phyloP scores from a whole-genome alignment of 2,888 invertebrate genomes.

The Pantelozetes paolii region DNA sequence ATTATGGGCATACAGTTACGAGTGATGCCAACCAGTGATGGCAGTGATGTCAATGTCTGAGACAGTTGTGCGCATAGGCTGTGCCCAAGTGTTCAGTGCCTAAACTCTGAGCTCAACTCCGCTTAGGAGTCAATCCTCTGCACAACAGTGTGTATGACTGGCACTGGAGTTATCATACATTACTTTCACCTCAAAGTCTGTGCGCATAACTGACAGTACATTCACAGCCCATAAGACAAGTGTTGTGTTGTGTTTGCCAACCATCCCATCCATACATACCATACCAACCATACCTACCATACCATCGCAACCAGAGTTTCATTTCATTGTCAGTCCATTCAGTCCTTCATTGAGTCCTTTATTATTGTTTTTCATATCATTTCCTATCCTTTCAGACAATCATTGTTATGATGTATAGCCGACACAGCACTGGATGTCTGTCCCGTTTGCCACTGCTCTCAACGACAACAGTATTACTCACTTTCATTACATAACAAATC shows the following conservation, averaged over 20 bases:
- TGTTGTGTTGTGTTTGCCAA: constrained; percentile 17
- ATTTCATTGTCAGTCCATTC: constrained; percentile 17
- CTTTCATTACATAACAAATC: constrained; percentile 23
- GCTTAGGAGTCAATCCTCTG: too few relatives aligned
- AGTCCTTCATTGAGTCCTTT: background rate
- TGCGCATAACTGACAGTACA: constrained; percentile 23
- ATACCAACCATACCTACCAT: background rate
- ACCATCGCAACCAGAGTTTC: background rate
- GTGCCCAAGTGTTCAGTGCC: background rate
- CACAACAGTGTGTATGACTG: background rate
- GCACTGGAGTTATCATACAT: background rate
- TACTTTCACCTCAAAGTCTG: constrained; percentile 15
- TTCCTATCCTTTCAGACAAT: background rate
- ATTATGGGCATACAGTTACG: background rate
- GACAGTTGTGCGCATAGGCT: constrained; percentile 24
- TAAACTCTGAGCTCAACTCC: background rate
- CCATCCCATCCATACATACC: background rate
- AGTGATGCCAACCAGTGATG: constrained; percentile 9
- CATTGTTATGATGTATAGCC: background rate
- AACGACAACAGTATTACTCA: background rate
- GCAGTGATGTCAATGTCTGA: constrained; percentile 19
- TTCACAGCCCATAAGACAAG: constrained; percentile 11
- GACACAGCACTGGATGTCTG: background rate
- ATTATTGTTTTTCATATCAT: background rate
- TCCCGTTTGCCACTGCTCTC: background rate